Conservation (phyloP, 2,797 vertebrate species). For the Acipenser transmontanus region DNA sequence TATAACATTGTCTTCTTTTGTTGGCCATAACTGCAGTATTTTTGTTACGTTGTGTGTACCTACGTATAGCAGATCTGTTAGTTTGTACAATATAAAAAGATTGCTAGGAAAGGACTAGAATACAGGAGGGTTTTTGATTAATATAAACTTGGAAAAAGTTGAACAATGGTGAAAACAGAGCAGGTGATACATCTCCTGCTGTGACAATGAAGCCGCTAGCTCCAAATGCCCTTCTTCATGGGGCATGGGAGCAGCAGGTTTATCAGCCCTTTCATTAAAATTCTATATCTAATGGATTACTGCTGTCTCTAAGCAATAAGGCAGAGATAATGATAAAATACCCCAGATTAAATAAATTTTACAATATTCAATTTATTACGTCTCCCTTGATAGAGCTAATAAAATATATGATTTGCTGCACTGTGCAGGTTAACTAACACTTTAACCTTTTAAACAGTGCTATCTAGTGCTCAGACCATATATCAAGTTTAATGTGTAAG, state of each 20-base stretch:
- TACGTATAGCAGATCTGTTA: too few relatives aligned
- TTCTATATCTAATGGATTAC: constrained; percentile 72
- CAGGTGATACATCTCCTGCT: constrained; percentile 64
- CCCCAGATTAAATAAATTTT: constrained; percentile 72
- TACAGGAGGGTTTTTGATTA: neutral
- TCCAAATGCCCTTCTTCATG: constrained; percentile 66
- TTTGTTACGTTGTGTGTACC: too few relatives aligned
- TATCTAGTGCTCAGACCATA: too few relatives aligned
- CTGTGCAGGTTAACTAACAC: constrained; percentile 56
- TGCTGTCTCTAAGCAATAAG: constrained; percentile 65
- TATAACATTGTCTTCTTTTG: too few relatives aligned
- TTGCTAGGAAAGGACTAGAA: too few relatives aligned
- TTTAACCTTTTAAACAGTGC: constrained; percentile 51
- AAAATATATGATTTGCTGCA: constrained; percentile 64
- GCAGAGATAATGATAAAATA: constrained; percentile 79
- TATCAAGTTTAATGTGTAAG: too few relatives aligned
- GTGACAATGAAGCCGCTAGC: constrained; percentile 68
- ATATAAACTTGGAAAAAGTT: constrained; percentile 25
- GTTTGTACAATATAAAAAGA: too few relatives aligned
- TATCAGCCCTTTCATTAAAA: constrained; percentile 48
- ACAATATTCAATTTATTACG: constrained; percentile 71
- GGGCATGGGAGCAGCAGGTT: constrained; percentile 49
- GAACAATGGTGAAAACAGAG: constrained; percentile 46
- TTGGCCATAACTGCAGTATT: too few relatives aligned
- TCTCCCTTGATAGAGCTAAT: constrained; percentile 57